A percentile compares a stretch with the other conserved stretches of the same genome.
Evolutionary conservation across 2,797 vertebrate species (phyloP).

Genomic region (Paratrypauchen microcephalus): DNA sequence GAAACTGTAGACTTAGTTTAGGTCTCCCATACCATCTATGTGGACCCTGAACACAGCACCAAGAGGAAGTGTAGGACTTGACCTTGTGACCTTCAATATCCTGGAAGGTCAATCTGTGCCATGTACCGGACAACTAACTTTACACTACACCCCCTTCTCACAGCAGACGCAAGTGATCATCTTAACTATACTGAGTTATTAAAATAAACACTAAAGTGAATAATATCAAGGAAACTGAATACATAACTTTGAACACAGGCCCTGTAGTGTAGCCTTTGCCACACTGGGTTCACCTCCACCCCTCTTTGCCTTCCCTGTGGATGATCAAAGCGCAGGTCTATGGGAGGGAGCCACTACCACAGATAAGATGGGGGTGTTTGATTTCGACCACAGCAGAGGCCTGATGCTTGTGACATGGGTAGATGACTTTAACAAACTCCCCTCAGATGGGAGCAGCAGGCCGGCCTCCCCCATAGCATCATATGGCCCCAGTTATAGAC

Average conservation of each 20-base stretch:
- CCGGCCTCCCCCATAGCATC: constrained; percentile 47
- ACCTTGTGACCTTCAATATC: constrained; percentile 12
- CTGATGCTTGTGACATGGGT: constrained; percentile 55
- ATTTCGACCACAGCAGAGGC: constrained; percentile 63
- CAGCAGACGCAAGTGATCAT: background rate
- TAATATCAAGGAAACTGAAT: background rate
- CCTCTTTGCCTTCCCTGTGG: constrained; percentile 31
- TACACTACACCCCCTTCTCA: background rate
- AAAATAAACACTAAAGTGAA: background rate
- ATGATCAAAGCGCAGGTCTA: constrained; percentile 60
- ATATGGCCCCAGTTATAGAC: constrained; percentile 65
- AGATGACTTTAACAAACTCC: constrained; percentile 62
- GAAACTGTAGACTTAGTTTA: background rate
- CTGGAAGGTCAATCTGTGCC: background rate
- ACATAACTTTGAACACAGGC: background rate
- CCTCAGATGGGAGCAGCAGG: constrained; percentile 53
- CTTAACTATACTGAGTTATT: background rate
- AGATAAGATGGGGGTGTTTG: constrained; percentile 70
- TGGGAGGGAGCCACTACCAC: constrained; percentile 33
- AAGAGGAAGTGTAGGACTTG: constrained; percentile 11
- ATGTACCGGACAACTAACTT: constrained; percentile 5
- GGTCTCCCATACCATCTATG: background rate
- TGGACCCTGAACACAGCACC: background rate
- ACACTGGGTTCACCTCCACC: constrained; percentile 26
- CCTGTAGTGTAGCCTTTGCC: background rate